Base-by-base conservation (phyloP, 2,888 invertebrate species). In the Iselma pallidipennis region DNA sequence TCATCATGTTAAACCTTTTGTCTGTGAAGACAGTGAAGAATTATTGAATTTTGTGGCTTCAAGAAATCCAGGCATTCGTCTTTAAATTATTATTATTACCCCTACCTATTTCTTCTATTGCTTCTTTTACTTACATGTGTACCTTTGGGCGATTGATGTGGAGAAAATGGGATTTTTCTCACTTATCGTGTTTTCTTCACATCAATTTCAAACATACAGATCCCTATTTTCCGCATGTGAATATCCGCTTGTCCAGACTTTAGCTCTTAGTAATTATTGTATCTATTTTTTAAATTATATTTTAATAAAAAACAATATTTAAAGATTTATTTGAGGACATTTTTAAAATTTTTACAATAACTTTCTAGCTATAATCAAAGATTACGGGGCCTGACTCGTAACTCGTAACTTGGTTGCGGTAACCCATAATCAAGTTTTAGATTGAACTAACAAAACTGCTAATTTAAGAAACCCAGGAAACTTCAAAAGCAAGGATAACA, bases 31-130 rank as follows among this genome's bases (percentile, higher is more conserved):
- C 75, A 94, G 92, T 78, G 92, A 93, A 72, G 89, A 91, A 7
- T 86, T 95, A n/a, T 85, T 95, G 76, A 93, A 93, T 85, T 95
- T 94, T 81, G 95, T 95, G 62, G 91, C 93, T 76, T 93, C 93
- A 59, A 90, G 94, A 80, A 95, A 95, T 83, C 92, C 93, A 53
- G 89, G 90, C 77, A 88, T 92, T 74, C 92, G 94, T 80, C 86
- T 94, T 74, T 93, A 87, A 86, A 71, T 57, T 50, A 62, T 56
- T 56, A 37, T 59, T 14, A n/a, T 26, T 28, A n/a, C 49, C 28
- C 1, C 14, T 14, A 21, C 23, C n/a, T 19, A 26, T 25, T 50
- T 60, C 7, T 33, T 45, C 55, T 52, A 29, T 56, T 16, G 33
- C 53, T 48, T 26, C 58, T 31, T 29, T 62, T 26, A 28, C 54